phyloP scores from a whole-genome alignment of 2,888 invertebrate species.

The Dinocampus coccinellae region DNA sequence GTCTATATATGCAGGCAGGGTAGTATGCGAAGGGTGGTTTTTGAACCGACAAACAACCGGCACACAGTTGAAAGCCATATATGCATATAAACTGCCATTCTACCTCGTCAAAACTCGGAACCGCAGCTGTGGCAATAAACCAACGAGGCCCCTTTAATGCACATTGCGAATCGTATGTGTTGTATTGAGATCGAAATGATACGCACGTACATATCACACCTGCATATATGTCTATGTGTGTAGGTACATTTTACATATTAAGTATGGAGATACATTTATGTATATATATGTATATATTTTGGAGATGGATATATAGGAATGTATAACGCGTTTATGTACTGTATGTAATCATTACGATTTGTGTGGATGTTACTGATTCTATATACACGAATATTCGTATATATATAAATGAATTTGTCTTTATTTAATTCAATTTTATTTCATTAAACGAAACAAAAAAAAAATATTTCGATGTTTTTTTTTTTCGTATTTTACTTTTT shows the following conservation, averaged over 20 bases:
- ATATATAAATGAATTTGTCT: neutral
- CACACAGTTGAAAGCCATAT: neutral
- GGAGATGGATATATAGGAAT: no score
- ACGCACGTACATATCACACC: conserved; percentile 28
- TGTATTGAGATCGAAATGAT: conserved; percentile 20
- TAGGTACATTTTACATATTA: conserved; percentile 3
- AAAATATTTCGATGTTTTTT: no score
- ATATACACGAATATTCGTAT: neutral
- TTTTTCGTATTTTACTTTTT: no score
- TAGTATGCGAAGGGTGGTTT: conserved; percentile 2
- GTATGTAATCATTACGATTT: conserved; percentile 28
- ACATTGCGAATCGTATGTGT: conserved; percentile 22
- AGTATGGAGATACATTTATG: neutral
- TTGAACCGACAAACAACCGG: conserved; percentile 12
- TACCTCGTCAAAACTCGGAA: conserved; percentile 28
- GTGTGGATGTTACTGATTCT: neutral
- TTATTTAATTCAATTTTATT: no score
- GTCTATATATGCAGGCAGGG: no score
- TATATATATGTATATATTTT: conserved; percentile 6
- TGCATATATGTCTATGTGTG: conserved; percentile 15
- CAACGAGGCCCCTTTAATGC: conserved; percentile 30
- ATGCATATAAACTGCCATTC: neutral
- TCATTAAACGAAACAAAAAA: neutral
- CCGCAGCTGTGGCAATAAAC: conserved; percentile 35
- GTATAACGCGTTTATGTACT: neutral